Percentiles rank a stretch among this genome's conserved stretches.
Conservation (phyloP, 1,140 invertebrate species). For the Microplitis mediator region DNA sequence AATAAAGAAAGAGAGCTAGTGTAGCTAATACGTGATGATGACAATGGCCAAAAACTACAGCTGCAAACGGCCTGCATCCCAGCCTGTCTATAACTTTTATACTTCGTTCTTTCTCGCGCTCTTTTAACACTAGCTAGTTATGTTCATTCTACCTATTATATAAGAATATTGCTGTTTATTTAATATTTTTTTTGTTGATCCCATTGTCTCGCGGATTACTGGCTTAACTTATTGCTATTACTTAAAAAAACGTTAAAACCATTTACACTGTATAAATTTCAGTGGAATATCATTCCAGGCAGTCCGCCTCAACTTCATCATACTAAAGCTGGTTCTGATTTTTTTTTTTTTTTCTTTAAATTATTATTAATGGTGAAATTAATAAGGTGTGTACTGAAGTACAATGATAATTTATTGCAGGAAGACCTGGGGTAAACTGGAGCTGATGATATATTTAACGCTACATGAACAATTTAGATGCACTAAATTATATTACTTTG, state of each 20-base stretch:
- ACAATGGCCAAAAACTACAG: constrained; percentile 33
- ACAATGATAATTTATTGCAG: no score
- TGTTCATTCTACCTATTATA: neutral
- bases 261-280: constrained; percentile 6
- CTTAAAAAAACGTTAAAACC: neutral
- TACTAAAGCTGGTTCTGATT: neutral
- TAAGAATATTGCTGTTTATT: no score
- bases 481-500: no score
- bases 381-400: no score
- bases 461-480: no score
- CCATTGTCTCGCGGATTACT: neutral
- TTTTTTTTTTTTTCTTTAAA: neutral
- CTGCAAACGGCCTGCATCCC: constrained; percentile 19
- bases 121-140: neutral
- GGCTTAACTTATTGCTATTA: neutral
- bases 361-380: no score
- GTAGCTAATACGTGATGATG: constrained; percentile 34
- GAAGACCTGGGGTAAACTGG: no score
- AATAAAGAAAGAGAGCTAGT: no score
- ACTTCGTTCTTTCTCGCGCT: neutral
- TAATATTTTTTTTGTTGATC: neutral
- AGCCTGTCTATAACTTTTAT: neutral
- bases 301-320: neutral
- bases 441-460: no score
- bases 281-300: neutral